phyloP scores from a whole-genome alignment of 2,888 invertebrate species.

The Augochlorella aurata region DNA sequence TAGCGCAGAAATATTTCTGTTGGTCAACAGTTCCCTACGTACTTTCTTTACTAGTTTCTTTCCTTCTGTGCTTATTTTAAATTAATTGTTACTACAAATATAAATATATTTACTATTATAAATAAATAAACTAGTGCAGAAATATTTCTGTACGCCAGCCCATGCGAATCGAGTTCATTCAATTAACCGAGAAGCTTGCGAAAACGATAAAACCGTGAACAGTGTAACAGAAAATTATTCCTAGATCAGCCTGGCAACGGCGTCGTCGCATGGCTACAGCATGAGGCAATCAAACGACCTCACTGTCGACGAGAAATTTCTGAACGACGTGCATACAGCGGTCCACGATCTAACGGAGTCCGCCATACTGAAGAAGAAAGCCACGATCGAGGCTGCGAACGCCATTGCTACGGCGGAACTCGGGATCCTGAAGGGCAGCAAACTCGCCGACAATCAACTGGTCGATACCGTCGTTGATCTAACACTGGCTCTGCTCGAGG shows the following conservation, averaged over 20 bases:
- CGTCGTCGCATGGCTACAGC: not conserved
- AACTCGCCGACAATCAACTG: constrained; percentile 37
- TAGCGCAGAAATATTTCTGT: not conserved
- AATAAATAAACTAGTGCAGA: not conserved
- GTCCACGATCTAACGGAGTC: constrained; percentile 9
- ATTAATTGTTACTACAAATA: too few relatives aligned
- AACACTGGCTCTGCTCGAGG: constrained; percentile 40
- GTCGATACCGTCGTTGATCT: constrained; percentile 25
- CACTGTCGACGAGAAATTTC: not conserved
- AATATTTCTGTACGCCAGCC: not conserved
- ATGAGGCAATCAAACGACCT: not conserved
- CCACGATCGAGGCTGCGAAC: not conserved
- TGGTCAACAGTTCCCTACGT: not conserved
- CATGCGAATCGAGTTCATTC: too few relatives aligned
- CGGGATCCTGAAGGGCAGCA: constrained; percentile 30
- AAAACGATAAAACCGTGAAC: not conserved
- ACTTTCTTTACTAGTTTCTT: too few relatives aligned
- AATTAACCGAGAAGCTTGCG: not conserved
- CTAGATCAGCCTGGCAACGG: constrained; percentile 6
- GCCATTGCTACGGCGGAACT: constrained; percentile 27
- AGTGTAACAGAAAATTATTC: not conserved
- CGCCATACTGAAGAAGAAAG: not conserved
- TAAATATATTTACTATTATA: too few relatives aligned
- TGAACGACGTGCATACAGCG: not conserved
- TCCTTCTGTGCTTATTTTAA: too few relatives aligned